phyloP scores from a whole-genome alignment of 2,797 vertebrate genomes.

The Balearica regulorum region DNA sequence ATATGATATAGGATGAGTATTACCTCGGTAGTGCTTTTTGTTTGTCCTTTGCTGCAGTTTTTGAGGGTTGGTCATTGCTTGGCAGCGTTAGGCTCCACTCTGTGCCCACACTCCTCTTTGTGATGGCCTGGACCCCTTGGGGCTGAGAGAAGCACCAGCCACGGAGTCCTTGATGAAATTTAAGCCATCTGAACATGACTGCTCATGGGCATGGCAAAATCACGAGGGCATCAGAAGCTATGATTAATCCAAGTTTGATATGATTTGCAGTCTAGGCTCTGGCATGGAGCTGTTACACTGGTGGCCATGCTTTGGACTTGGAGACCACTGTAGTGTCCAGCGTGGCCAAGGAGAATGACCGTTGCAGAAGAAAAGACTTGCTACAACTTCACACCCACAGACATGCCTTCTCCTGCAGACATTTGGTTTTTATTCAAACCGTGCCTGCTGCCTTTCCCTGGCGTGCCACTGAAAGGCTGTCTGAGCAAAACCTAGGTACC shows the following conservation, averaged over 20 bases:
- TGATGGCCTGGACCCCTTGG: background rate
- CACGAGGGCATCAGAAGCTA: fast-evolving
- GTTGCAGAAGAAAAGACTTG: background rate
- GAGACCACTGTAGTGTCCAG: background rate
- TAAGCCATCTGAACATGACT: background rate
- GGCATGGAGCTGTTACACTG: background rate
- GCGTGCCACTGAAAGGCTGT: background rate
- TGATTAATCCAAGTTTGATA: background rate
- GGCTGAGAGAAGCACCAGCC: background rate
- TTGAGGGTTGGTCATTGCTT: background rate
- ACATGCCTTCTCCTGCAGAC: background rate
- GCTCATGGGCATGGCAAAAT: background rate
- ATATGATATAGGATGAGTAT: background rate
- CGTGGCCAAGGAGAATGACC: background rate
- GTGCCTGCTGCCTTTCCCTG: background rate
- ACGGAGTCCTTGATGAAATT: background rate
- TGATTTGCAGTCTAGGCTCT: background rate
- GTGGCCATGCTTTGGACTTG: background rate
- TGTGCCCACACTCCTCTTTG: fast-evolving
- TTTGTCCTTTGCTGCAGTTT: background rate
- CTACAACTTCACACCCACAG: background rate
- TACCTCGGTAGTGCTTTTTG: background rate
- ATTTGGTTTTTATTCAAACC: background rate
- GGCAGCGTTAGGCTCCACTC: fast-evolving
- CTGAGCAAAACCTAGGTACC: background rate